Base-by-base conservation (phyloP, 2,888 invertebrate species). In the Dascillus cervinus region DNA sequence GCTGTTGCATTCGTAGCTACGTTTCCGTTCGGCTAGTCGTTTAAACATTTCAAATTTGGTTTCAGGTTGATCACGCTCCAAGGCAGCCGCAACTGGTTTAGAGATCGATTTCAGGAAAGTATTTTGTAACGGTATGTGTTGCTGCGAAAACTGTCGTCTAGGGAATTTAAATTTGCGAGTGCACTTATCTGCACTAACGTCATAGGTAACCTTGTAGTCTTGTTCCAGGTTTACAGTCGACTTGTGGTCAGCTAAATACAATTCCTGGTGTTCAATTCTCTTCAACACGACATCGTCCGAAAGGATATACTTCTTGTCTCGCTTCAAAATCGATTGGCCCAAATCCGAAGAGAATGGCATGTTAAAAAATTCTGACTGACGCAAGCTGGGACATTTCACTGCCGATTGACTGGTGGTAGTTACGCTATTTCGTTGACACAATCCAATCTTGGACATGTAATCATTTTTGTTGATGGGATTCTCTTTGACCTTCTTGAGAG, bases 301-400 rank as follows among this genome's bases (percentile, higher is more conserved):
- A 11, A 58, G 38, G 21, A 29, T 22, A 29, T 46, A 51, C 29
- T 48, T n/a, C n/a, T n/a, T 45, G 24, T 46, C 46, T 24, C 39
- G 38, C 11, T 39, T 33, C 26, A 51, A 47, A 24, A 58, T 38
- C 20, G 43, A 40, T 26, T 44, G 41, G 3, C 60, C 57, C 24
- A 55, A 36, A 34, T 59, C 52, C 3, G 59, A 60, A 2, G 58
- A 57, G 27, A 60, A 50, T 22, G 60, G 60, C 23, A 60, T 49
- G 27, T 49, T 32, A 13, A 38, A 30, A 21, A 34, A 43, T 26
- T 46, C 43, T 12, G n/a, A 34, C 20, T n/a, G n/a, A n/a, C n/a
- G n/a, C n/a, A n/a, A n/a, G n/a, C n/a, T n/a, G n/a, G n/a, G n/a
- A n/a, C n/a, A n/a, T n/a, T n/a, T n/a, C n/a, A n/a, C n/a, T n/a